These are phyloP conservation scores for Thecophora atra DNA, from an alignment of 2,888 invertebrate species.

Conservation along the genomic window DNA sequence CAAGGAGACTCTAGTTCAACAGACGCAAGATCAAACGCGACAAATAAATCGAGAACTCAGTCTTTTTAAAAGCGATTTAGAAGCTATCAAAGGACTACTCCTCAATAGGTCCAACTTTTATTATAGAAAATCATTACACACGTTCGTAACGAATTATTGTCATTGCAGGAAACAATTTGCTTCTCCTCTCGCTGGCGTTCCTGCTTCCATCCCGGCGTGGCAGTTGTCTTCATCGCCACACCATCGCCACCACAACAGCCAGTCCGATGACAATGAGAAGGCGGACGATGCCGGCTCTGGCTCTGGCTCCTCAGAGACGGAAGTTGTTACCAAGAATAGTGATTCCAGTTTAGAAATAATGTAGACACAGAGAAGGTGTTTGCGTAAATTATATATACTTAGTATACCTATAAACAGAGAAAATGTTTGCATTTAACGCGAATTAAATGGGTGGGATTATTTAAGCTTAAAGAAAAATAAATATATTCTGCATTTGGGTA, in stretches of 20 bases:
- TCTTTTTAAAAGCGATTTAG: constrained; percentile 75
- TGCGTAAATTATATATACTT: neutral
- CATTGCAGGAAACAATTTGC: constrained; percentile 79
- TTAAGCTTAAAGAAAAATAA: neutral
- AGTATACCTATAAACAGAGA: neutral
- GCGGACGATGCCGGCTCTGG: constrained; percentile 72
- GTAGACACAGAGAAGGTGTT: constrained; percentile 64
- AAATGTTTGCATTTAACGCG: neutral
- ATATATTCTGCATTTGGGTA: too few species aligned
- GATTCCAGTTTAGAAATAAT: constrained; percentile 80
- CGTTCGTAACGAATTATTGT: neutral
- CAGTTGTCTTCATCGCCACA: constrained; percentile 68
- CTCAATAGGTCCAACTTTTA: constrained; percentile 71
- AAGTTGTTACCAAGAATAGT: constrained; percentile 78
- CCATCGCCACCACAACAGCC: constrained; percentile 58
- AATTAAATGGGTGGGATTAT: neutral
- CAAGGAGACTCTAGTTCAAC: constrained; percentile 72
- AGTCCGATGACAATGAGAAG: constrained; percentile 66
- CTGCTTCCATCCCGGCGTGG: constrained; percentile 83
- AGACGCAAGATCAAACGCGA: constrained; percentile 61
- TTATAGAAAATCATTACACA: neutral
- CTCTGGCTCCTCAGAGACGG: constrained; percentile 76
- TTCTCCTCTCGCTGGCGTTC: constrained; percentile 70
- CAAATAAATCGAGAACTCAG: constrained; percentile 71
- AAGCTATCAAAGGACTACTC: constrained; percentile 78